These are phyloP conservation scores for Alviniconcha strummeri DNA, from an alignment of 2,888 invertebrate species.

Conservation along the genomic window DNA sequence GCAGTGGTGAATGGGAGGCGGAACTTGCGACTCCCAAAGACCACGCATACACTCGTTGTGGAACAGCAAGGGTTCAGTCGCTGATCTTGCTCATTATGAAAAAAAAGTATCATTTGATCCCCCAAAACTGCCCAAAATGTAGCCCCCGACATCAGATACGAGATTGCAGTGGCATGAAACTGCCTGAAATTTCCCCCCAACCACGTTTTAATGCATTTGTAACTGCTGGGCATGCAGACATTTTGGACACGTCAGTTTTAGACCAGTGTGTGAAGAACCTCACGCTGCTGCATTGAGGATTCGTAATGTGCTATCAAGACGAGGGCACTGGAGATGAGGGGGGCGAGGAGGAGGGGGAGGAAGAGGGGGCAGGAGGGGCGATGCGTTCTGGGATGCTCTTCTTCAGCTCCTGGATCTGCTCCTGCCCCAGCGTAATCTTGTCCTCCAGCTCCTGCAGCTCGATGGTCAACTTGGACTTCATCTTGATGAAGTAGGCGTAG, in stretches of 20 bases:
- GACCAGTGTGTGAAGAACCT: no score
- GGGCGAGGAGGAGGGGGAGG: not conserved
- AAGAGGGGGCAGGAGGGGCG: not conserved
- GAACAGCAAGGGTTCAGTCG: not conserved
- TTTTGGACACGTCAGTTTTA: no score
- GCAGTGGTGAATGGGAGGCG: no score
- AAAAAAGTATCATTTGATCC: not conserved
- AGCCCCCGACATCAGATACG: no score
- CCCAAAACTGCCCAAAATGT: not conserved
- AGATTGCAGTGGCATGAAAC: no score
- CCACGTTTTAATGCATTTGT: no score
- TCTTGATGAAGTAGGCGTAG: constrained; percentile 89
- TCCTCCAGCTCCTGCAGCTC: constrained; percentile 88
- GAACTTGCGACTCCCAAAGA: no score
- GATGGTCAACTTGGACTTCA: constrained; percentile 89
- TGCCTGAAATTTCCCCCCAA: no score
- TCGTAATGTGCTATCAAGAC: constrained; percentile 1
- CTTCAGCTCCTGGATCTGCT: constrained; percentile 84
- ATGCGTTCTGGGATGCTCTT: constrained; percentile 75
- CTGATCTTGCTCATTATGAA: not conserved
- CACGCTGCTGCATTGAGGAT: no score
- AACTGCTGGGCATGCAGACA: no score
- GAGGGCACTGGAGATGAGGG: constrained; percentile 10
- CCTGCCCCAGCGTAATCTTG: constrained; percentile 87
- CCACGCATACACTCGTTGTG: not conserved